Base-by-base conservation (phyloP, 2,797 vertebrate genomes). In the Liparis tanakae region DNA sequence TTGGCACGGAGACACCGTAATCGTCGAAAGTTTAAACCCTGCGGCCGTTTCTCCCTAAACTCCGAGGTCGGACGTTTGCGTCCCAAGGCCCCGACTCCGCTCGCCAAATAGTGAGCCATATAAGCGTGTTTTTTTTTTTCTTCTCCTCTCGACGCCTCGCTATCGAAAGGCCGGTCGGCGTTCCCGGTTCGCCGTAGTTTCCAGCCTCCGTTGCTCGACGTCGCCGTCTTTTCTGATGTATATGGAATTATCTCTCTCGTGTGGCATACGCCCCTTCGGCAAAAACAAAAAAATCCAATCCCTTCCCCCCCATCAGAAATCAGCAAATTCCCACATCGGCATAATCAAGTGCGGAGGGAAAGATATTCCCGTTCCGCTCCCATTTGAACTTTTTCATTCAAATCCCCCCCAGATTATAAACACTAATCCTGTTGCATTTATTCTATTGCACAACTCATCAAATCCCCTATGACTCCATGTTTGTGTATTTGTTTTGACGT, bases 341-440 rank as follows among this genome's bases (percentile, higher is more conserved):
- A 88, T 87, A 93, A 93, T 91, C 87, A 92, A 91, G 89, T 79
- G 74, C 43, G 82, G 86, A 80, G 86, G 88, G 88, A 85, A 84
- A 88, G 87, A 84, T 82, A 74, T 81, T 88, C 73, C 71, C 66
- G 53, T 87, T 89, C 83, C 67, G 76, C 87, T 87, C 83, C 84
- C 66, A 83, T 88, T 88, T 81, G 25, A 79, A 85, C 76, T 89
- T 91, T 89, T 90, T 89, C 81, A 90, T 85, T 91, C 83, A 91
- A 89, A 91, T 93, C 87, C 89, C 90, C 82, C 90, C 83, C 83
- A 93, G 91, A 93, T 91, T 90, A 91, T 86, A 85, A 93, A 88
- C 86, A 85, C 85, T 90, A 92, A 93, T 37, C 9, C 43, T 18
- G 7, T 63, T 64, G 34, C 34, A 48, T 60, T 55, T 70, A 51